Base-by-base conservation (phyloP, 2,888 invertebrate genomes). In the Liposcelis brunnea region DNA sequence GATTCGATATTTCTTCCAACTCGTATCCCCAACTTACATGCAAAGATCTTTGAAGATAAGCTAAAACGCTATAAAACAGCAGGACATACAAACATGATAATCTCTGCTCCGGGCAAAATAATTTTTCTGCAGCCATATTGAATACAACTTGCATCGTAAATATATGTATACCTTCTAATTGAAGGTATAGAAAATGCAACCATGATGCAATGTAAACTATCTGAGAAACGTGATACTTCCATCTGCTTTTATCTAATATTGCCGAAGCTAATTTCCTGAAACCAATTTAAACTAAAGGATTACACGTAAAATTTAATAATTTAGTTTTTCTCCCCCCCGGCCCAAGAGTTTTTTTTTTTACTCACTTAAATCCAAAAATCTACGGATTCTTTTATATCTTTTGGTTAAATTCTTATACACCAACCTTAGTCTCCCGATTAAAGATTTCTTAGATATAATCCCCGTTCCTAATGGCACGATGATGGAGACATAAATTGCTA, bases 91-190 rank as follows among this genome's bases (percentile, higher is more conserved):
- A 49, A 15, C 53, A 50, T 2, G 51, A 47, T 37, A 52, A 46
- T 16, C 50, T 48, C 21, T 54, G 50, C 11, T 51, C 50, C 8
- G 54, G 54, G 35, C 52, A 51, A 10, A 53, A 31, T 16, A 51
- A 44, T 37, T 52, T 51, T 45, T 55, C 53, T n/a, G 50, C 47
- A 21, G 52, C 26, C 36, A 55, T 36, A 49, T 53, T 53, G 49
- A 53, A 54, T 12, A 54, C 48, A 2, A 54, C 49, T 53, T 55
- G 49, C n/a, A 48, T 53, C n/a, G 51, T 50, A 14, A 51, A 52
- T 19, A 49, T 48, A 31, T 53, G 53, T 14, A 53, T 50, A 35
- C 44, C 49, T 36, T 52, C 50, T 33, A 53, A 48, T 31, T 50
- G 50, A 33, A 49, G 48, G 43, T 52, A 53, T 19, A 52, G 34